Percentiles rank a stretch among this genome's conserved stretches.
Conservation (phyloP, 2,888 invertebrate species). For the Macrosoma leucophasiata region DNA sequence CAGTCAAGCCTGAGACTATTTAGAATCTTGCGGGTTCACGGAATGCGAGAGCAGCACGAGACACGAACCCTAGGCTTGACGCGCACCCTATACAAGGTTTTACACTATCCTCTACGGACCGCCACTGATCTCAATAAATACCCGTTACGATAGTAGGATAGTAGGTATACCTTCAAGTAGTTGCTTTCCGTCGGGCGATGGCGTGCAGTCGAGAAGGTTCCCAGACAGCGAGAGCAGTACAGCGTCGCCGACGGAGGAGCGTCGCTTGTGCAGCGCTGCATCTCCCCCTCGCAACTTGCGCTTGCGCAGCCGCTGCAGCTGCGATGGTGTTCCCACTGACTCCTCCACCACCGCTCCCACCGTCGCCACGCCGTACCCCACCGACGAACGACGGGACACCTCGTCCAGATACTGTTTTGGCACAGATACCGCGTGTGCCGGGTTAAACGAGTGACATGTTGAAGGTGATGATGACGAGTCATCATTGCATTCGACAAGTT, state of each 20-base stretch:
- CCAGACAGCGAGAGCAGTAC: conserved; percentile 89
- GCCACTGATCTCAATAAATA: no score
- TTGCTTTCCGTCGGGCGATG: conserved; percentile 84
- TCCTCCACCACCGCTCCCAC: conserved; percentile 25
- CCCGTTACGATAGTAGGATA: no score
- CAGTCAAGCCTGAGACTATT: no score
- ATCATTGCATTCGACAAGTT: no score
- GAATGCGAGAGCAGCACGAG: no score
- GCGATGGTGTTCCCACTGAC: conserved; percentile 49
- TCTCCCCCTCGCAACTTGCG: conserved; percentile 81
- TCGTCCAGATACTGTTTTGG: conserved; percentile 58
- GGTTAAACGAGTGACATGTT: no score
- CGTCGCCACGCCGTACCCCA: conserved; percentile 39
- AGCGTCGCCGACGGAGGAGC: conserved; percentile 91
- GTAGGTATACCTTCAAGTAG: conserved; percentile 72
- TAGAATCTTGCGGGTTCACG: no score
- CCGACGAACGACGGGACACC: conserved; percentile 66
- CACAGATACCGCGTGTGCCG: no score
- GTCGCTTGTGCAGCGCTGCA: conserved; percentile 82
- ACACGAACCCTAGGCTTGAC: no score
- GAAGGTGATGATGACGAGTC: no score
- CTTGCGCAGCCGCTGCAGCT: conserved; percentile 79
- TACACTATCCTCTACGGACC: no score
- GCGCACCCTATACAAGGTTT: no score
- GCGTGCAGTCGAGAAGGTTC: conserved; percentile 92